Base-by-base conservation (phyloP, 2,797 vertebrate species). In the Galaxias olidus region DNA sequence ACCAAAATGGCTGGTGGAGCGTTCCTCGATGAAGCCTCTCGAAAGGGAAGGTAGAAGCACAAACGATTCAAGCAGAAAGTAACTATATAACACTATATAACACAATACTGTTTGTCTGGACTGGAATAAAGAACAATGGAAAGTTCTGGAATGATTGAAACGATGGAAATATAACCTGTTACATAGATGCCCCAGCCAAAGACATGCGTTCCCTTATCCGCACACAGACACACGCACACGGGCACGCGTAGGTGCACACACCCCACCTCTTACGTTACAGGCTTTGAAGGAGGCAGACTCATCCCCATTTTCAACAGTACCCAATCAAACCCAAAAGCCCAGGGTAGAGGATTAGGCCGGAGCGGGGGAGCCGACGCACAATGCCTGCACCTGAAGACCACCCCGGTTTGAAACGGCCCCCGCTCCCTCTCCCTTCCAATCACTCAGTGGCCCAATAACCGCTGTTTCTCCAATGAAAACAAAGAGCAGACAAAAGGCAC, bases 221-320 rank as follows among this genome's bases (percentile, higher is more conserved):
- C 56, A 45, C 56, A 59, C 42, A 44, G n/a, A 59, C 56, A 59
- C 56, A 53, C 57, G 46, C 64, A 59, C 64, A 69, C 59, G 62
- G 58, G 66, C 67, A 71, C 53, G 63, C 75, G 66, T 48, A 71
- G 54, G 60, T 68, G 68, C 62, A 66, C 66, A 63, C 59, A 63
- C 78, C 56, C 63, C 75, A 80, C 84, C 68, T 88, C 80, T 91
- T 83, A 81, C 83, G 87, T 91, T 91, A 84, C 89, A 66, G 65
- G 78, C 86, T 88, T 89, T 89, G 87, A 90, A 90, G 88, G 88
- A 73, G 66, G 76, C 78, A 81, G 82, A 84, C 79, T 93, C 88
- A 92, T 92, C 90, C 90, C 87, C 81, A 88, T 88, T 92, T 92
- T 93, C 92, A 92, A 89, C 90, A 90, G 84, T 65, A 88, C 82